A percentile compares a stretch with the other conserved stretches of the same genome.
Evolutionary conservation across 2,888 invertebrate genomes (phyloP).

Genomic region (Tachystola acroxantha): DNA sequence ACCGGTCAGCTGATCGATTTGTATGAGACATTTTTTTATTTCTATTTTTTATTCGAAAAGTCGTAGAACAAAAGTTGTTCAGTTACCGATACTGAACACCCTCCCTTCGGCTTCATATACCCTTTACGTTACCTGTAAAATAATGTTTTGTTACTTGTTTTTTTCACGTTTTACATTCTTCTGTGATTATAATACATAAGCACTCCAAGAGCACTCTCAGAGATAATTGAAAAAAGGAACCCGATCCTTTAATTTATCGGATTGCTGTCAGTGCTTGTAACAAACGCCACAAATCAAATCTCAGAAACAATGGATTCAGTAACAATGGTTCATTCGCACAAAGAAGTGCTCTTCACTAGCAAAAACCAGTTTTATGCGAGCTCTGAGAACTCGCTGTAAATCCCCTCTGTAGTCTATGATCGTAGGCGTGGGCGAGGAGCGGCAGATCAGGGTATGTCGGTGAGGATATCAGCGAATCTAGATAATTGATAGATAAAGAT

Average conservation of each 20-base stretch:
- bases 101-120: too few species aligned
- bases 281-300: constrained; percentile 39
- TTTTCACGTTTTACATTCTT: too few species aligned
- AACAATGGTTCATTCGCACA: constrained; percentile 41
- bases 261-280: background rate
- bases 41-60: too few species aligned
- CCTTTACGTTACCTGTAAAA: too few species aligned
- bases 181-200: too few species aligned
- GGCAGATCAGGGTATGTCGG: constrained; percentile 1
- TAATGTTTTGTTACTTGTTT: too few species aligned
- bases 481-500: constrained; percentile 49
- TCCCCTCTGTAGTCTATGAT: background rate
- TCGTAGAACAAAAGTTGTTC: too few species aligned
- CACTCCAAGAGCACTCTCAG: too few species aligned
- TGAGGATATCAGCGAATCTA: constrained; percentile 25
- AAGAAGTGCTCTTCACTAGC: constrained; percentile 32
- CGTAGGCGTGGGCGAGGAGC: background rate
- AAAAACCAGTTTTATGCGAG: constrained; percentile 27
- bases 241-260: background rate
- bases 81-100: too few species aligned
- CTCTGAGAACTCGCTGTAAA: constrained; percentile 27
- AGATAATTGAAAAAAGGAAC: too few species aligned
- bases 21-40: too few species aligned
- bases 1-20: too few species aligned
- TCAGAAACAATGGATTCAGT: constrained; percentile 24